Percentiles rank a stretch among this genome's conserved stretches.
Evolutionary conservation across 2,888 invertebrate genomes (phyloP).

Genomic region (Drosophila meridiana): DNA sequence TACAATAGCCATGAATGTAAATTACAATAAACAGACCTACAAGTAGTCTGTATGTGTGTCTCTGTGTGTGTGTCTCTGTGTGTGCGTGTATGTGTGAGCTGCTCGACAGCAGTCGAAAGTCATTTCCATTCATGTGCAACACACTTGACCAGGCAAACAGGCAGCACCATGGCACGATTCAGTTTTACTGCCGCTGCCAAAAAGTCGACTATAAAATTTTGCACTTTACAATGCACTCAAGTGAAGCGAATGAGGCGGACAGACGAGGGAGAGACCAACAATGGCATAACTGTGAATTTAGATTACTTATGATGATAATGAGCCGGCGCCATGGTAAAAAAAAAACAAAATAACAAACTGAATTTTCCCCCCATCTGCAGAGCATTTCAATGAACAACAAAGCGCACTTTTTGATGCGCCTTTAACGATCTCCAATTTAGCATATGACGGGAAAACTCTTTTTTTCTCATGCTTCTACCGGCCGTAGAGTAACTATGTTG

Average conservation of each 20-base stretch:
- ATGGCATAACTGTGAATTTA: constrained; percentile 73
- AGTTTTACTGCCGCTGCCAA: constrained; percentile 49
- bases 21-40: constrained; percentile 43
- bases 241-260: neutral
- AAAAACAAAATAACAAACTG: constrained; percentile 27
- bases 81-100: neutral
- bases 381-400: constrained; percentile 54
- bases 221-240: constrained; percentile 65
- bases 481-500: constrained; percentile 12
- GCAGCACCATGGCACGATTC: constrained; percentile 27
- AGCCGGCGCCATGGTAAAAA: constrained; percentile 23
- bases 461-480: neutral
- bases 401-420: constrained; percentile 59
- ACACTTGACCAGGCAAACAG: constrained; percentile 32
- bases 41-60: neutral
- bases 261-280: constrained; percentile 26
- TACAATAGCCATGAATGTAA: constrained; percentile 72
- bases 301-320: constrained; percentile 75
- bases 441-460: constrained; percentile 30
- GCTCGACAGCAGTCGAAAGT: constrained; percentile 23
- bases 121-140: constrained; percentile 49
- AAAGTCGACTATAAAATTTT: constrained; percentile 61
- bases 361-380: neutral
- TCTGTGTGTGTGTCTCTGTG: constrained; percentile 1
- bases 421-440: constrained; percentile 64